Base-by-base conservation (phyloP, 1,140 invertebrate genomes). In the Brachionus koreanus region DNA sequence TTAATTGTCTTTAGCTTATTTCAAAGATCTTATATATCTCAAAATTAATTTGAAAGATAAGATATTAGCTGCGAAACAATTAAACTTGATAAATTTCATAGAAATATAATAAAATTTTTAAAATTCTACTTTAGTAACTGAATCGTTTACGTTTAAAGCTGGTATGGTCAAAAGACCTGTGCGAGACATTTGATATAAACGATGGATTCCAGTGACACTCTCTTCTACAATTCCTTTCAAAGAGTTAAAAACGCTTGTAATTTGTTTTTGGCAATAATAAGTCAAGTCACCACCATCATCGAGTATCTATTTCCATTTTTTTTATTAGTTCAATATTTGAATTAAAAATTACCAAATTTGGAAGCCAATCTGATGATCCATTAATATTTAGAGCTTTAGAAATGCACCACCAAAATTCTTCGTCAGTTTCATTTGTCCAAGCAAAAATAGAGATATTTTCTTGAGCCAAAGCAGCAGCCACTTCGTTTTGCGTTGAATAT, bases 401-500 rank as follows among this genome's bases (percentile, higher is more conserved):
- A 83, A 98, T 98, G 86, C 95, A 97, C 96, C 96, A 98, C 96
- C 96, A 98, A 89, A 98, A 98, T 87, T 98, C 96, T 86, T 97
- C 96, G 87, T 98, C 96, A 3, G 93, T 94, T 89, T 98, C 95
- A 0, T 94, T 95, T 69, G 95, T 92, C 96, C 96, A 98, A 2
- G 96, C 94, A 89, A 95, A 98, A 77, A 98, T 92, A 6, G 95
- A 91, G 86, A 93, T 93, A 12, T 93, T 91, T 72, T 93, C 92
- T 88, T 97, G 93, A 0, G 96, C 96, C 82, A 98, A 87, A 0
- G 96, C 95, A n/a, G 96, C 95, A 4, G 95, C 95, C 1, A 98
- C 96, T 90, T 98, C 95, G 89, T 98, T 98, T 92, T 97, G 96
- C 5, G 96, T 98, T 46, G 96, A 98, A 89, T 97, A 98, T 84